Evolutionary conservation across 23 tunicate species (phyloP).

Genomic region (Trididemnum clinides): DNA sequence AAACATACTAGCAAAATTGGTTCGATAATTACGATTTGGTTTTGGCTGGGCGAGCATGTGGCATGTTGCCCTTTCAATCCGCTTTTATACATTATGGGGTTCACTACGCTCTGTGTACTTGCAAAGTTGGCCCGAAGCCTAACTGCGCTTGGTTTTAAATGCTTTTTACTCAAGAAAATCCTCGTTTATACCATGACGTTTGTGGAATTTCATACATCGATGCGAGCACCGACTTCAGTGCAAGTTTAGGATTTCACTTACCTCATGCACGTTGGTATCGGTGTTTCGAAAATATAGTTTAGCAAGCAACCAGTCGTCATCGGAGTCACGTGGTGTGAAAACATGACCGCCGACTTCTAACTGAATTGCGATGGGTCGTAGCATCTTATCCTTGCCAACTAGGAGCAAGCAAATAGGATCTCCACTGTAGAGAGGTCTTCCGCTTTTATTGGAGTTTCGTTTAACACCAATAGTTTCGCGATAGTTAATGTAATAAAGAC

Average conservation of each 20-base stretch:
- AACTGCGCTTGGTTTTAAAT: too few relatives aligned
- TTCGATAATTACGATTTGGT: too few relatives aligned
- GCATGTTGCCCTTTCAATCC: too few relatives aligned
- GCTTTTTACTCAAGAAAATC: too few relatives aligned
- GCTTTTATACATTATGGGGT: too few relatives aligned
- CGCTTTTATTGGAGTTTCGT: neutral
- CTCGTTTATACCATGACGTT: too few relatives aligned
- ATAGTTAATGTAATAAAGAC: neutral
- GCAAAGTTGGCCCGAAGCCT: too few relatives aligned
- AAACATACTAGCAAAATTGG: too few relatives aligned
- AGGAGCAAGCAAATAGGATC: constrained; percentile 47
- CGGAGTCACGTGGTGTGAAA: constrained; percentile 52
- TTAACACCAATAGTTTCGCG: neutral
- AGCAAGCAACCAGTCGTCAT: constrained; percentile 77
- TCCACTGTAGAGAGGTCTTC: neutral
- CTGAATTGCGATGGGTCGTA: constrained; percentile 82
- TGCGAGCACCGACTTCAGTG: too few relatives aligned
- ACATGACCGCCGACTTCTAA: constrained; percentile 48
- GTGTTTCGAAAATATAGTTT: constrained; percentile 54
- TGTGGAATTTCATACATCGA: too few relatives aligned
- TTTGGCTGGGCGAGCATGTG: too few relatives aligned
- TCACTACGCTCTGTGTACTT: too few relatives aligned
- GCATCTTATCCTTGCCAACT: constrained; percentile 26
- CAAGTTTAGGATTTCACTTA: neutral
- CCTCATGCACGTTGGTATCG: constrained; percentile 28